A percentile compares a stretch with the other conserved stretches of the same genome.
Evolutionary conservation across 2,888 invertebrate species (phyloP).

Genomic region (Eupithecia abbreviata): DNA sequence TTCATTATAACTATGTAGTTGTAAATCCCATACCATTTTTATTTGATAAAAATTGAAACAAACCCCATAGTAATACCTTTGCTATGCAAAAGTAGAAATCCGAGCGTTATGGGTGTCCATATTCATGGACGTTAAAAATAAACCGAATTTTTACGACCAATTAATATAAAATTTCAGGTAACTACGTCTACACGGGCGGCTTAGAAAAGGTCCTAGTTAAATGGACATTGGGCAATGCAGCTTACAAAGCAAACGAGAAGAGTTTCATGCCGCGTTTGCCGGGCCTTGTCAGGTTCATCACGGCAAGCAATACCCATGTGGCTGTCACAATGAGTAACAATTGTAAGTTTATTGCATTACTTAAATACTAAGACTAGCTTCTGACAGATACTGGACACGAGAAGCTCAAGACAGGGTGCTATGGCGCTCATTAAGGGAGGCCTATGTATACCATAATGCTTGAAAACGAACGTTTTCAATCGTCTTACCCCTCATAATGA

Average conservation of each 20-base stretch:
- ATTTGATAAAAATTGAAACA: neutral
- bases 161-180: constrained; percentile 56
- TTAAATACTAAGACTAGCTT: neutral
- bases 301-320: constrained; percentile 66
- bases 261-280: constrained; percentile 75
- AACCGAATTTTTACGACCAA: neutral
- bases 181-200: constrained; percentile 74
- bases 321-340: constrained; percentile 75
- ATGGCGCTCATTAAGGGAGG: neutral
- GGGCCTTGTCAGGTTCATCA: constrained; percentile 68
- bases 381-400: neutral
- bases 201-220: constrained; percentile 78
- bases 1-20: neutral
- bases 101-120: neutral
- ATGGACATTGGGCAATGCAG: constrained; percentile 71
- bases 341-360: constrained; percentile 59
- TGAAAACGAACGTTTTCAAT: too few species aligned
- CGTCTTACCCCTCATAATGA: too few species aligned
- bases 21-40: neutral
- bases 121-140: neutral
- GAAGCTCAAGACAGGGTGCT: neutral
- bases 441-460: neutral
- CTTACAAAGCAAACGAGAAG: constrained; percentile 66
- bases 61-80: neutral
- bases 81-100: neutral